phyloP scores from a whole-genome alignment of 2,113 vertebrate species.

The Rhinoptilus africanus region DNA sequence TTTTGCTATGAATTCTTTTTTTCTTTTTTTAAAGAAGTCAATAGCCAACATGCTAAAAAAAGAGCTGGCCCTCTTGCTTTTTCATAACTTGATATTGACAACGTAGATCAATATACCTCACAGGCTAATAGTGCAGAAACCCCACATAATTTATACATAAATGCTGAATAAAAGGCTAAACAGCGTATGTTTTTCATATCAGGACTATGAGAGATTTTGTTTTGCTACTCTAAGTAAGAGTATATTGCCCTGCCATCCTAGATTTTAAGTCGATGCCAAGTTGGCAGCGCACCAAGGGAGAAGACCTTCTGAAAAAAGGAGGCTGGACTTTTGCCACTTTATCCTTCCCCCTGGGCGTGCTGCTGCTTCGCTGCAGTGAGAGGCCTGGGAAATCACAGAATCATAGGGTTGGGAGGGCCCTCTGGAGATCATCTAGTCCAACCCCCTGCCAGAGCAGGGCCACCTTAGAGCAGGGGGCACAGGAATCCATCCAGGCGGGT shows the following conservation, averaged over 20 bases:
- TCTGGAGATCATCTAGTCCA: too few species aligned
- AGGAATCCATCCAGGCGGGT: too few species aligned
- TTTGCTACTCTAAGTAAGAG: not conserved
- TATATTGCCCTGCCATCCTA: not conserved
- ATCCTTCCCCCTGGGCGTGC: accelerated
- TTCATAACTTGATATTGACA: not conserved
- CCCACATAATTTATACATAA: not conserved
- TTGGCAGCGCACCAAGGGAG: not conserved
- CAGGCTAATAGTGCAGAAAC: not conserved
- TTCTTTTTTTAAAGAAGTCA: not conserved
- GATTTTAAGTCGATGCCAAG: not conserved
- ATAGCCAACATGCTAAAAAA: not conserved
- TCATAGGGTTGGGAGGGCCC: too few species aligned
- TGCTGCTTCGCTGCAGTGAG: not conserved
- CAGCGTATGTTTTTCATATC: not conserved
- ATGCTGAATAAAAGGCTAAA: not conserved
- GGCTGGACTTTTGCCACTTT: not conserved
- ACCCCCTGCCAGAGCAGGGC: too few species aligned
- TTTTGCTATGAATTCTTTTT: not conserved
- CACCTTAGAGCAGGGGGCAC: too few species aligned
- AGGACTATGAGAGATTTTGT: not conserved
- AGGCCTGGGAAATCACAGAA: not conserved
- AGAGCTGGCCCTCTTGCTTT: not conserved
- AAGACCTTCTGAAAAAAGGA: not conserved
- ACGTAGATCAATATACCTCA: not conserved